Conservation (phyloP, 2,888 invertebrate genomes). For the Ceraclea dissimilis region DNA sequence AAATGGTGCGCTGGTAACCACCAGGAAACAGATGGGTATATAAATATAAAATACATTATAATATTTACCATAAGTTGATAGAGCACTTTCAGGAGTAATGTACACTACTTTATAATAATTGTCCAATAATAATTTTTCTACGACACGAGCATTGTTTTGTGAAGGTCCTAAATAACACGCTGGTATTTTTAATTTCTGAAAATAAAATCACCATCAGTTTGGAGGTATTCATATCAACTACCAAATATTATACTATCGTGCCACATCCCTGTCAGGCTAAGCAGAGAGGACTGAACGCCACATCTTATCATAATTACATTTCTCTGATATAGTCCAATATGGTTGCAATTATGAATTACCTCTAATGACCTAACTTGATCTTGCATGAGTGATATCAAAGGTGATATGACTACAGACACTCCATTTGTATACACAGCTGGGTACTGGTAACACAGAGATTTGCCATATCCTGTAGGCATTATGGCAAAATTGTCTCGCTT, state of each 20-base stretch:
- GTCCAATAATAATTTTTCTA: slow-evolving; percentile 28
- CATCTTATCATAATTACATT: too few species aligned
- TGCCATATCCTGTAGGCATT: slow-evolving; percentile 64
- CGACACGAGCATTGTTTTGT: slow-evolving; percentile 15
- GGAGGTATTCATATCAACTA: not conserved
- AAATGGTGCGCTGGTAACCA: too few species aligned
- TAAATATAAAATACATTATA: not conserved
- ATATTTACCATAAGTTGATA: slow-evolving; percentile 13
- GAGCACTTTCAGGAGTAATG: slow-evolving; percentile 50
- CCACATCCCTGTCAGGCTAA: too few species aligned
- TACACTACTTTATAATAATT: slow-evolving; percentile 32
- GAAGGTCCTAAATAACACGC: slow-evolving; percentile 54
- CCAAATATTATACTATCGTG: too few species aligned
- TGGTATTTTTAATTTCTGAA: slow-evolving; percentile 36
- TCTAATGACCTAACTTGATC: slow-evolving; percentile 58
- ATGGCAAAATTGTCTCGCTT: slow-evolving; percentile 55
- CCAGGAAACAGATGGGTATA: too few species aligned
- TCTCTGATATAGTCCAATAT: not conserved
- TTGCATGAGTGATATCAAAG: slow-evolving; percentile 64
- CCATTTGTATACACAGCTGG: slow-evolving; percentile 52
- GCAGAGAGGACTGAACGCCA: too few species aligned
- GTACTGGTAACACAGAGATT: slow-evolving; percentile 62
- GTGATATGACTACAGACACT: slow-evolving; percentile 56
- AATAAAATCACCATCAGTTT: too few species aligned
- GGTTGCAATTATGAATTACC: slow-evolving; percentile 27